Evolutionary conservation across 2,888 invertebrate species (phyloP).

Genomic region (Tortricodes alternella): DNA sequence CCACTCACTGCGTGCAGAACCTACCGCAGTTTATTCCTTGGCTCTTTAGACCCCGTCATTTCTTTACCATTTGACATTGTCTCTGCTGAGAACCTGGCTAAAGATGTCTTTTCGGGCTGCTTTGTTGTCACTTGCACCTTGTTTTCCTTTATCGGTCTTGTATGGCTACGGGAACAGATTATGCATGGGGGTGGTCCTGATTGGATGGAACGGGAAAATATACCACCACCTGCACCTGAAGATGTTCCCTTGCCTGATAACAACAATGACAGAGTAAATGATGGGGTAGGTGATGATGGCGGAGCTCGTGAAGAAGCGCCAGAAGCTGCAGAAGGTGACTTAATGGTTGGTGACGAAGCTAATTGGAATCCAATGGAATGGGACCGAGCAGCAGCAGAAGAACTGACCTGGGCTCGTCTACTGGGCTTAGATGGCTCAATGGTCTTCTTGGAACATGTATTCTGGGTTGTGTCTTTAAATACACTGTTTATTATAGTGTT

Average conservation of each 20-base stretch:
- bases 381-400: slow-evolving; percentile 98
- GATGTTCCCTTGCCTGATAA: slow-evolving; percentile 72
- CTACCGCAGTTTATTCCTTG: slow-evolving; percentile 95
- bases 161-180: slow-evolving; percentile 99
- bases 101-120: slow-evolving; percentile 97
- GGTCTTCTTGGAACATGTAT: slow-evolving; percentile 98
- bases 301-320: slow-evolving; percentile 63
- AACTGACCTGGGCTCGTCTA: slow-evolving; percentile 98
- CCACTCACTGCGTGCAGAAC: slow-evolving; percentile 98
- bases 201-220: slow-evolving; percentile 92
- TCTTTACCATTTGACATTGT: slow-evolving; percentile 95
- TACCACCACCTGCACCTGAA: slow-evolving; percentile 76
- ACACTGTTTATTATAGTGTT: slow-evolving; percentile 98
- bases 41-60: slow-evolving; percentile 92
- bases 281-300: slow-evolving; percentile 60
- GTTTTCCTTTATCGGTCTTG: slow-evolving; percentile 97
- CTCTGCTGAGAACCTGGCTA: slow-evolving; percentile 95
- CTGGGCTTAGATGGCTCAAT: slow-evolving; percentile 98
- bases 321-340: slow-evolving; percentile 70
- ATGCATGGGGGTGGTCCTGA: slow-evolving; percentile 98
- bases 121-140: slow-evolving; percentile 98
- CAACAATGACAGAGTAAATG: slow-evolving; percentile 75
- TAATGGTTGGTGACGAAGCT: slow-evolving; percentile 87
- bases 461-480: slow-evolving; percentile 99
- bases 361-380: slow-evolving; percentile 99